Conservation (phyloP, 2,797 vertebrate genomes). For the Menidia menidia region DNA sequence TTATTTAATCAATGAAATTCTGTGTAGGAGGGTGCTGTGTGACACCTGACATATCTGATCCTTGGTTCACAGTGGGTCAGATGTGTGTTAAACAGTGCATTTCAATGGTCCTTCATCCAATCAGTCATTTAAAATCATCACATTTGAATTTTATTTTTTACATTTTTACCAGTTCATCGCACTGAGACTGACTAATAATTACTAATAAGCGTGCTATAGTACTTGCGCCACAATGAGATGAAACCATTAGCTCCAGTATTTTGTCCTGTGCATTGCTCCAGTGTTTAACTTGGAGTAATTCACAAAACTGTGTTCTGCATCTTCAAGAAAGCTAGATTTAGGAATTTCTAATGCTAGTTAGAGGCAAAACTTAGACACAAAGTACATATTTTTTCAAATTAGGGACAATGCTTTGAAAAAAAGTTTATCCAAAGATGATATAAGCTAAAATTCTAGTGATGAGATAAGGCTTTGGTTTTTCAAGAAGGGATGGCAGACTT, state of each 20-base stretch:
- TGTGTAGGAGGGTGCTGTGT: background rate
- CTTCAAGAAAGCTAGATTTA: no score
- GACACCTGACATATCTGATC: background rate
- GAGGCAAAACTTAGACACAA: no score
- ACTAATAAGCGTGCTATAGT: slow-evolving; percentile 9
- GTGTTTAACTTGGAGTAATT: background rate
- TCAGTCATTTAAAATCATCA: background rate
- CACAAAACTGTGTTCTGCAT: no score
- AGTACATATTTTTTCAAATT: no score
- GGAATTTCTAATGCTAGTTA: no score
- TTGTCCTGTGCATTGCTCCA: background rate
- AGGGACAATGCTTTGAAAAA: no score
- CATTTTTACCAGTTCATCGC: background rate
- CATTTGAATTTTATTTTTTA: background rate
- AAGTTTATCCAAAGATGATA: no score
- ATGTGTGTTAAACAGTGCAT: slow-evolving; percentile 6
- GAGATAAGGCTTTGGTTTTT: slow-evolving; percentile 11
- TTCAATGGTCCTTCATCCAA: background rate
- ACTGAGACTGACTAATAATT: slow-evolving; percentile 7
- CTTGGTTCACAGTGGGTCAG: background rate
- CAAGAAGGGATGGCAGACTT: background rate
- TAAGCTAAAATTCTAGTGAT: slow-evolving; percentile 9
- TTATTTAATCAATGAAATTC: background rate
- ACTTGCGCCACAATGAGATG: background rate
- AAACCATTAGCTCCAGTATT: background rate